Evolutionary conservation across 2,113 vertebrate species (phyloP).

Genomic region (Leucoraja erinaceus): DNA sequence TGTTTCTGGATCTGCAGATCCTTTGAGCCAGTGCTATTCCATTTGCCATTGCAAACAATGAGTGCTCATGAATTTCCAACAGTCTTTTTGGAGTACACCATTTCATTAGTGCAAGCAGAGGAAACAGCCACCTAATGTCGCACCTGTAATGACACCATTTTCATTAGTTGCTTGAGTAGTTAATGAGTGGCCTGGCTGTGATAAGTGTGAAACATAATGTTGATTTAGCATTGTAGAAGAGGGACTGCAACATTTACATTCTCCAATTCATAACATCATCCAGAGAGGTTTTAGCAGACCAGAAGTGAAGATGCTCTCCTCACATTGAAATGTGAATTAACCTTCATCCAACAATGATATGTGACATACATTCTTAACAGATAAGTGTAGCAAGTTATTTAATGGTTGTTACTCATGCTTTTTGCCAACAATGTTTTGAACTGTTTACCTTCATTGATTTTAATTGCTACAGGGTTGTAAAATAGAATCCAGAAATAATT

Average conservation of each 20-base stretch:
- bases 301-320: background rate
- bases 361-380: background rate
- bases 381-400: background rate
- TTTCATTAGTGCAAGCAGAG: background rate
- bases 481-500: background rate
- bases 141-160: background rate
- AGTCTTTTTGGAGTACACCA: background rate
- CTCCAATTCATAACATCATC: background rate
- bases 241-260: background rate
- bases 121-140: background rate
- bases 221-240: background rate
- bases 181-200: background rate
- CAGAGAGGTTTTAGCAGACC: background rate
- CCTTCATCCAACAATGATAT: background rate
- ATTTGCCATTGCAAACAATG: background rate
- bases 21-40: background rate
- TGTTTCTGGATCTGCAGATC: background rate
- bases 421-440: background rate
- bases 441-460: background rate
- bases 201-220: background rate
- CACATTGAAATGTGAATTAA: background rate
- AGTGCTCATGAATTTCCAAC: background rate
- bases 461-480: background rate
- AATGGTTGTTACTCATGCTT: background rate
- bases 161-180: background rate